Base-by-base conservation (phyloP, 2,888 invertebrate species). In the Polydrusus cervinus region DNA sequence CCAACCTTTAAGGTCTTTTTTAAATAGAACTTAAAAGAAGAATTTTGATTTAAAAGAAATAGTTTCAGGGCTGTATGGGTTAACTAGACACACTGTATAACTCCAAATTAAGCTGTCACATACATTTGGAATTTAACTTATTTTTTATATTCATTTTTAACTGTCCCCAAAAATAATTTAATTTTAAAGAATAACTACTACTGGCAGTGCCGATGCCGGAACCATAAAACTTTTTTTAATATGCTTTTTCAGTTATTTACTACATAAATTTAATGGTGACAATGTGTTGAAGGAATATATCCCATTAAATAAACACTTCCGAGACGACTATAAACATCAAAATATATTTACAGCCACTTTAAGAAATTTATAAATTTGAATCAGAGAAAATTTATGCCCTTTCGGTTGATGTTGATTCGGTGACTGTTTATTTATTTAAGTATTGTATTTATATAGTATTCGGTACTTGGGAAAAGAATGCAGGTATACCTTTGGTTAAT, bases 321-420 rank as follows among this genome's bases (percentile, higher is more conserved):
- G 7, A 47, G 7, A 47, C n/a, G 47, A 18, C 57, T 30, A 60
- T 60, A 60, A 60, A 60, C 38, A 13, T 60, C 57, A 60, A 38
- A 60, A 38, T 60, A 16, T 38, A 60, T 60, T 60, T 60, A 60
- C 11, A 40, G 11, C 57, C 57, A 60, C 57, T 60, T 60, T n/a
- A 16, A 18, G 57, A 40, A 38, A 40, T 38, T 60, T 38, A 38
- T 38, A 40, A 9, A 60, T 11, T 38, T 9, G 3, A 16, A 40
- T 18, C 18, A 60, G 16, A n/a, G 57, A 60, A 60, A 38, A 60
- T 60, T 38, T 38, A 60, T 60, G 34, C 10, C 8, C 25, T 5
- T 25, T 25, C 5, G 25, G 25, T 25, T 25, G 25, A 25, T 1
- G 25, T 25, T 25, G 25, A 5, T 25, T 25, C 3, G 1, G 57